Conservation (phyloP, 2,797 vertebrate genomes). For the Peromyscus melanophrys region DNA sequence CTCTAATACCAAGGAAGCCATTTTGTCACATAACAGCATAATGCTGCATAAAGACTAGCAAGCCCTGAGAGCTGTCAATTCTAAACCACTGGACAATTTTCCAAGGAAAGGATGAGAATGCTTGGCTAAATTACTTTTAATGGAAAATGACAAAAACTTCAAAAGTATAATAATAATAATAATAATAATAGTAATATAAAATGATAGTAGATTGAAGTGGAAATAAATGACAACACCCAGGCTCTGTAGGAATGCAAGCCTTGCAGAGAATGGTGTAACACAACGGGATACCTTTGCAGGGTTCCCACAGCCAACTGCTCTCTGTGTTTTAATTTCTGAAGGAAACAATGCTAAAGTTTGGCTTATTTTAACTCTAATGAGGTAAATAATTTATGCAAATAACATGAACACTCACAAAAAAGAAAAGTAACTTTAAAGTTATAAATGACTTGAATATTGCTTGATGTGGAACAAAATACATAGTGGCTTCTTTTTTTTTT, state of each 20-base stretch:
- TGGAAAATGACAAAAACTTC: background rate
- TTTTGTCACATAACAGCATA: background rate
- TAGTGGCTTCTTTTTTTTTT: background rate
- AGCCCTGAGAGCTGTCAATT: background rate
- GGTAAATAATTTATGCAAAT: background rate
- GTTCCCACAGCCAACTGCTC: background rate
- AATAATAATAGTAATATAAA: background rate
- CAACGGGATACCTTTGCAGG: background rate
- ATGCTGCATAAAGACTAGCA: background rate
- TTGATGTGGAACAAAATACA: background rate
- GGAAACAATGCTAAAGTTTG: background rate
- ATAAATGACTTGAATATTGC: background rate
- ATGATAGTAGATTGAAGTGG: background rate
- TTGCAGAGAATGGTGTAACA: background rate
- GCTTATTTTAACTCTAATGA: slow-evolving; percentile 40
- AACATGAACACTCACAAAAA: background rate
- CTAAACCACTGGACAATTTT: background rate
- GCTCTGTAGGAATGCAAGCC: background rate
- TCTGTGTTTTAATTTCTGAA: slow-evolving; percentile 35
- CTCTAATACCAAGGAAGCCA: background rate
- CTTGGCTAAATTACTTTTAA: background rate
- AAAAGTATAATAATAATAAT: background rate
- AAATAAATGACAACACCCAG: background rate
- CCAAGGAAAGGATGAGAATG: background rate
- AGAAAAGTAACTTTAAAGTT: background rate